Base-by-base conservation (phyloP, 2,797 vertebrate species). In the Epinephelus malabaricus region DNA sequence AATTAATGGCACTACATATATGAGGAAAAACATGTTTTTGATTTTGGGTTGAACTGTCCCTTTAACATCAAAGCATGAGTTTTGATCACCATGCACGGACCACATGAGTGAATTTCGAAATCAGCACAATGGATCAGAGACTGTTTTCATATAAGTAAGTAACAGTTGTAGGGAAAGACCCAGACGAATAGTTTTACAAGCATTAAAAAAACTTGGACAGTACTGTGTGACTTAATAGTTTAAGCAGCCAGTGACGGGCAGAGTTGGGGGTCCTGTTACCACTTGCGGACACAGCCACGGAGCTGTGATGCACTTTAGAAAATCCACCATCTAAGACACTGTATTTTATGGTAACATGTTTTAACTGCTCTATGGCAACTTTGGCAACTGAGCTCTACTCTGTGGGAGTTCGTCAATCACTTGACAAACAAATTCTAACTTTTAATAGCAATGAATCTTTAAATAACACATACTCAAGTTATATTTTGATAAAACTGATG, bases 81-180 rank as follows among this genome's bases (percentile, higher is more conserved):
- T 81, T 81, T 43, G 65, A 23, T 76, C 21, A 34, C 21, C 38
- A 21, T 30, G 38, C 19, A 72, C 12, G 18, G 62, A 38, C 43
- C 18, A 51, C 61, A 51, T 21, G 49, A 58, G 49, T 34, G 23
- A 6, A 23, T 63, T 49, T 25, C 1, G 46, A 38, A 62, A 69
- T 18, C 62, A 19, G 45, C 5, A 47, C 8, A 8, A 40, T 3
- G 21, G 56, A 68, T 66, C 17, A 46, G 14, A 60, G 54, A 43
- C 73, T 66, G 47, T 27, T 58, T 30, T 17, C 55, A 71, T 49
- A 43, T 45, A 40, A 59, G 51, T 53, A 15, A 38, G 3, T 40
- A 25, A 54, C 17, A 43, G n/a, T 11, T 18, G 40, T 13, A 40
- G 10, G n/a, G 19, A 23, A 47, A 75, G 43, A 69, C 19, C 8